phyloP scores from a whole-genome alignment of 2,888 invertebrate species.

The Macrophya alboannulata region DNA sequence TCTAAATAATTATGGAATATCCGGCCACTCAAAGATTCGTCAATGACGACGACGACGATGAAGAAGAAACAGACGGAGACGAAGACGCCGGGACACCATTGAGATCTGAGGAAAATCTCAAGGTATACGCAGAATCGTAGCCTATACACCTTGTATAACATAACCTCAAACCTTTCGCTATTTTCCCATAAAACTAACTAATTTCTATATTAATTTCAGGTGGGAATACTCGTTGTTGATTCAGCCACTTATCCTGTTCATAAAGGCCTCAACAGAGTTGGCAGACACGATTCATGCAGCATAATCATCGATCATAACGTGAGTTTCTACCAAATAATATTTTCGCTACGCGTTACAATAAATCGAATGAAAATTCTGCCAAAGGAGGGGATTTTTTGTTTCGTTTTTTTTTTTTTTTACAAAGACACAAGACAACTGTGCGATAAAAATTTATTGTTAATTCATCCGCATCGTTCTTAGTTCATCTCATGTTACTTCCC shows the following conservation, averaged over 20 bases:
- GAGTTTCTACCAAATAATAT: slow-evolving; percentile 45
- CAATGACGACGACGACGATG: slow-evolving; percentile 17
- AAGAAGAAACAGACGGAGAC: neutral
- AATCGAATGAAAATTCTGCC: neutral
- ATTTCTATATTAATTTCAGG: slow-evolving; percentile 20
- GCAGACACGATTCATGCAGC: slow-evolving; percentile 61
- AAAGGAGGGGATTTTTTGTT: neutral
- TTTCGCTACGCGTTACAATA: neutral
- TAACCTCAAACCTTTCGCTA: neutral
- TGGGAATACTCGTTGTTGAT: slow-evolving; percentile 23
- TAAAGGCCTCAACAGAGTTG: slow-evolving; percentile 62
- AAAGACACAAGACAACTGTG: neutral
- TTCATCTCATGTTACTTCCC: too few species aligned
- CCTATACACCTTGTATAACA: neutral
- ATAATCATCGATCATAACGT: slow-evolving; percentile 63
- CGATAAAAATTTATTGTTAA: neutral
- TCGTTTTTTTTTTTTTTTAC: too few species aligned
- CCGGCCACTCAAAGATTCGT: slow-evolving; percentile 47
- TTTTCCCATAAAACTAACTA: neutral
- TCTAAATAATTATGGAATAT: slow-evolving; percentile 13
- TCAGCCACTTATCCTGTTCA: slow-evolving; percentile 32
- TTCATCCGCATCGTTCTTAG: too few species aligned
- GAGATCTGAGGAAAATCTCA: slow-evolving; percentile 7
- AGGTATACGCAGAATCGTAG: neutral
- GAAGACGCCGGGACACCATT: slow-evolving; percentile 5